Evolutionary conservation across 2,113 vertebrate genomes (phyloP).

Genomic region (Argyrosomus japonicus): DNA sequence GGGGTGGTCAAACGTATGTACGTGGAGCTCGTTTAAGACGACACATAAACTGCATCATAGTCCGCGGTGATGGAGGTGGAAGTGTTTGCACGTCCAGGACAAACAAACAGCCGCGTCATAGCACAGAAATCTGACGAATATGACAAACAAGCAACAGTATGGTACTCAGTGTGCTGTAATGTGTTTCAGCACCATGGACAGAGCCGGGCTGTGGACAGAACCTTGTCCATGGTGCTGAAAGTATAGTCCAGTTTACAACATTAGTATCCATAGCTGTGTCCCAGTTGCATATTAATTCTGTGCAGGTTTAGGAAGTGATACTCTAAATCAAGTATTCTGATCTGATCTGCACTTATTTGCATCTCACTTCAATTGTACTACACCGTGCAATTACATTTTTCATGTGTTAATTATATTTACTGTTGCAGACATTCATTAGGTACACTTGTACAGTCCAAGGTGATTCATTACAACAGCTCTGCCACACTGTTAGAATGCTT

Average conservation of each 20-base stretch:
- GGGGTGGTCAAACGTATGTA: neutral
- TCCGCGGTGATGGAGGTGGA: conserved; percentile 15
- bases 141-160: neutral
- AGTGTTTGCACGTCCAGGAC: neutral
- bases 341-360: too few species aligned
- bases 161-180: too few species aligned
- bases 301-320: too few species aligned
- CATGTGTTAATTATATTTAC: too few species aligned
- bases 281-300: neutral
- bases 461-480: too few species aligned
- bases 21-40: neutral
- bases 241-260: neutral
- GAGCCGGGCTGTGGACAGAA: too few species aligned
- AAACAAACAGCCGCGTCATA: neutral
- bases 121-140: neutral
- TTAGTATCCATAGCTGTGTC: neutral
- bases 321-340: neutral
- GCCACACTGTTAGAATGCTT: too few species aligned
- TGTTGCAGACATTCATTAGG: too few species aligned
- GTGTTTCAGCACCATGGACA: too few species aligned
- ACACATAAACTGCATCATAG: neutral
- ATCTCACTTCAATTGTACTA: too few species aligned
- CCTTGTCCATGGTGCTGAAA: neutral
- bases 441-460: too few species aligned
- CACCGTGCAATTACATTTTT: too few species aligned